Base-by-base conservation (phyloP, 2,888 invertebrate genomes). In the Machimus rusticus region DNA sequence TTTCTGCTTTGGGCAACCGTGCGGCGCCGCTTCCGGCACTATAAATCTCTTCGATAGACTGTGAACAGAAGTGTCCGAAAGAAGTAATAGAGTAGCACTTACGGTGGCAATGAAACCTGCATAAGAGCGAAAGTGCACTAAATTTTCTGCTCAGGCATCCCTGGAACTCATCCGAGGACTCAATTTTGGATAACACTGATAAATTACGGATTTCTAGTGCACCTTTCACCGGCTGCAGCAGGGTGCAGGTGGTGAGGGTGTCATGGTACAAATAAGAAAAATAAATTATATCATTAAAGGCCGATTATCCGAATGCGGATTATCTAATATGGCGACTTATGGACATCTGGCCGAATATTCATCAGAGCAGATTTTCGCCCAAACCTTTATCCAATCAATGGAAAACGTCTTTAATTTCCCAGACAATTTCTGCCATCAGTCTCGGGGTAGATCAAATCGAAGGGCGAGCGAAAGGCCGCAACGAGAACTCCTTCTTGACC, bases 11-110 rank as follows among this genome's bases (percentile, higher is more conserved):
- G 55, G 78, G 51, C 87, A 46, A 74, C 66, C 74, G 87, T 87
- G 74, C 66, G 31, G 51, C 55, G 74, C 87, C 51, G 81, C 79
- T 66, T 81, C 79, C 34, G 39, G 39, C 66, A 16, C 87, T 39
- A 87, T 87, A 87, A 87, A 87, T 87, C 87, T 85, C 74, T 79
- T 87, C 74, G 74, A 87, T 87, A 81, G 87, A 87, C 81, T 66
- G 78, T 37, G 81, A 77, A 77, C 78, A 79, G 86, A 86, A 86
- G 78, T 78, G 86, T 78, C 86, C 74, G 34, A 85, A 74, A 34
- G 43, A 74, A 74, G 74, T 85, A 74, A 74, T 74, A 74, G 74
- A 85, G 31, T 85, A 57, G 85, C 74, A 74, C 74, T 85, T 74
- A 74, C 74, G 74, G 85, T 85, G 74, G 74, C 85, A 74, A 74